A percentile compares a stretch with the other conserved stretches of the same genome.
These are phyloP conservation scores for Bovichtus variegatus DNA, from an alignment of 2,797 vertebrate genomes.

Conservation along the genomic window DNA sequence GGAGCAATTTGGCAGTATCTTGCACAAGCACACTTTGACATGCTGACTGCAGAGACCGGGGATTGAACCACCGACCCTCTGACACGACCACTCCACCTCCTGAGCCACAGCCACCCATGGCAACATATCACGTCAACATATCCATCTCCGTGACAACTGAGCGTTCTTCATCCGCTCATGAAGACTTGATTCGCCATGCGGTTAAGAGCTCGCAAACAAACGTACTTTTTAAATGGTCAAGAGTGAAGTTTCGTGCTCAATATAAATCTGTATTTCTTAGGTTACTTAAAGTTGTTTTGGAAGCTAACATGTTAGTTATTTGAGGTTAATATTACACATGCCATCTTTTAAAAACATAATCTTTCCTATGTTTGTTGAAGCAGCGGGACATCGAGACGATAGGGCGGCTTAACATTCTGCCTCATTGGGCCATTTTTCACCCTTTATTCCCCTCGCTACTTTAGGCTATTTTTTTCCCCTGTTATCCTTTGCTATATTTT, in stretches of 20 bases:
- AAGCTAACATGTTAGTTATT: neutral
- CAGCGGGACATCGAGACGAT: neutral
- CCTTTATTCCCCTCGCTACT: neutral
- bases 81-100: no score
- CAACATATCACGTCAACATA: no score
- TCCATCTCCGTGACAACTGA: neutral
- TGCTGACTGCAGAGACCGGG: no score
- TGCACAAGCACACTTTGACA: no score
- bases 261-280: neutral
- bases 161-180: neutral
- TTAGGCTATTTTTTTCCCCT: neutral
- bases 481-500: conserved; percentile 12
- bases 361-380: conserved; percentile 20
- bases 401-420: conserved; percentile 18
- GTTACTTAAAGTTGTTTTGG: neutral
- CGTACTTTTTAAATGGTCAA: neutral
- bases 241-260: neutral
- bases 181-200: neutral
- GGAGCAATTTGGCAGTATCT: no score
- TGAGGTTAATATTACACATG: neutral
- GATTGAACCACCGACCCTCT: no score
- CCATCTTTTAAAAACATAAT: neutral
- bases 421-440: neutral
- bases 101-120: no score
- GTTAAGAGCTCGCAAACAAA: neutral